These are phyloP conservation scores for Diaphora mendica DNA, from an alignment of 2,888 invertebrate species.

Conservation along the genomic window DNA sequence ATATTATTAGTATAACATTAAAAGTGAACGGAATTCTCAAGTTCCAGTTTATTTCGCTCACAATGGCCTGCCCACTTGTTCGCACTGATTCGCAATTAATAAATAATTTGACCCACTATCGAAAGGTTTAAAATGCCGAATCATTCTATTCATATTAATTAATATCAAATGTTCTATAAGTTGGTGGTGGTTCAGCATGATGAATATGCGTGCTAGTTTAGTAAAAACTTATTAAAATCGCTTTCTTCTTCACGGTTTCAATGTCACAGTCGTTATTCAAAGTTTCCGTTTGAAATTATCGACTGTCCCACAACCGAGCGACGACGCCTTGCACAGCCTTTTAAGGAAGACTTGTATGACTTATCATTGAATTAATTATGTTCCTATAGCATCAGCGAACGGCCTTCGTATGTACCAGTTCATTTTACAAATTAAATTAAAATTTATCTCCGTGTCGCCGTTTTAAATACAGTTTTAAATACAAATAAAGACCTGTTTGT, in stretches of 20 bases:
- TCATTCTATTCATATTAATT: conserved; percentile 76
- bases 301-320: conserved; percentile 32
- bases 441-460: conserved; percentile 24
- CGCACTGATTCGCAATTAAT: conserved; percentile 82
- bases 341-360: conserved; percentile 57
- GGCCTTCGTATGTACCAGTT: conserved; percentile 45
- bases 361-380: conserved; percentile 65
- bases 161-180: conserved; percentile 69
- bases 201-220: conserved; percentile 66
- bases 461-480: conserved; percentile 37
- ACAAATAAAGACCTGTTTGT: conserved; percentile 15
- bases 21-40: conserved; percentile 81
- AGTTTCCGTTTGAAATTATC: conserved; percentile 48
- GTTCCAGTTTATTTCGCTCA: conserved; percentile 76
- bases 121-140: conserved; percentile 69
- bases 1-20: conserved; percentile 61
- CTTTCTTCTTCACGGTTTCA: conserved; percentile 70
- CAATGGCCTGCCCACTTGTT: conserved; percentile 79
- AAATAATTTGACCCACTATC: conserved; percentile 79
- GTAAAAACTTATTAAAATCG: conserved; percentile 68
- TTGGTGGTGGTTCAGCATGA: conserved; percentile 61
- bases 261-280: conserved; percentile 59
- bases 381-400: conserved; percentile 46
- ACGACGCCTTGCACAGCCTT: conserved; percentile 52
- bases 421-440: conserved; percentile 32